phyloP scores from a whole-genome alignment of 2,113 vertebrate genomes.

The Numenius arquata region DNA sequence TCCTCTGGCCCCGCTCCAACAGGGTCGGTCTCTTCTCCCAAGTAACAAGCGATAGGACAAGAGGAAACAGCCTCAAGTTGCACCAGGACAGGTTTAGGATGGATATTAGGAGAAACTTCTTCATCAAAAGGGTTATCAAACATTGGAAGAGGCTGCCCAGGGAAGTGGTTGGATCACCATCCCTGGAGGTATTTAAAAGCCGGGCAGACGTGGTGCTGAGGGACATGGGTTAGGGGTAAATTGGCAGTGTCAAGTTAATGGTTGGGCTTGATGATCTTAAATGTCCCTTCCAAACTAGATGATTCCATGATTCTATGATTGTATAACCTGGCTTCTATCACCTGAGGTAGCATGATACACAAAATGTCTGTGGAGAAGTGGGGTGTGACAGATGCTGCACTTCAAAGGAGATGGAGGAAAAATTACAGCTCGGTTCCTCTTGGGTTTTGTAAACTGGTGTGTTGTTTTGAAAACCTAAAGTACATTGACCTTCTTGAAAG shows the following conservation, averaged over 20 bases:
- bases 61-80: not conserved
- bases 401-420: not conserved
- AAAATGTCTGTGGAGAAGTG: not conserved
- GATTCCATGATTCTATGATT: not conserved
- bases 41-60: not conserved
- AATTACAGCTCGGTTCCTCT: not conserved
- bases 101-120: not conserved
- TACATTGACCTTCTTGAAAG: not conserved
- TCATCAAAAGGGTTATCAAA: not conserved
- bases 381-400: not conserved
- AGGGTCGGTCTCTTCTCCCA: not conserved
- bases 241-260: not conserved
- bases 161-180: not conserved
- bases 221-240: not conserved
- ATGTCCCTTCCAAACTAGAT: not conserved
- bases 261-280: not conserved
- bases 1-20: not conserved
- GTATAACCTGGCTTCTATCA: not conserved
- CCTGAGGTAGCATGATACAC: fast-evolving
- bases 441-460: not conserved
- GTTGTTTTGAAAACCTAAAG: not conserved
- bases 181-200: not conserved
- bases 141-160: not conserved
- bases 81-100: not conserved
- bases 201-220: not conserved